Conservation (phyloP, 2,113 vertebrate species). For the Rattus norvegicus region DNA sequence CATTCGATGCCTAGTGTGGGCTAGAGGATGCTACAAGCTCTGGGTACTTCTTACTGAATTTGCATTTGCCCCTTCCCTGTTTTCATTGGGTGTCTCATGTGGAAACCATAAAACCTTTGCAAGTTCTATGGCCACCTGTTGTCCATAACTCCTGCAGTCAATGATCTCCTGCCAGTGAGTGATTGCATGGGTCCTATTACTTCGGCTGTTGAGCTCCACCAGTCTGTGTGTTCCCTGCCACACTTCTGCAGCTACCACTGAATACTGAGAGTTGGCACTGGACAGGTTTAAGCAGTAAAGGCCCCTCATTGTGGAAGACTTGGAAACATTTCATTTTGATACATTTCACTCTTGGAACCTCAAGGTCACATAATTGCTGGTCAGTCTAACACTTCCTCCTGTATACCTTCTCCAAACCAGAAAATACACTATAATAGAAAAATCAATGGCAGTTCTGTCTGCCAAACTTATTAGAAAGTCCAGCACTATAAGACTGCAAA, state of each 20-base stretch:
- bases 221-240: not conserved
- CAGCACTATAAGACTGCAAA: not conserved
- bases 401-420: slow-evolving; percentile 38
- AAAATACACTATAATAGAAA: slow-evolving; percentile 54
- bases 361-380: slow-evolving; percentile 43
- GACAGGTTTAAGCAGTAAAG: not conserved
- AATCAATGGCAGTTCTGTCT: slow-evolving; percentile 5
- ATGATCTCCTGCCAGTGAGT: not conserved
- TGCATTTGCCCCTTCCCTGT: not conserved
- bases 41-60: not conserved
- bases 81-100: not conserved
- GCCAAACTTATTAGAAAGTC: not conserved
- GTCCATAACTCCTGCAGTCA: not conserved
- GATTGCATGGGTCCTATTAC: not conserved
- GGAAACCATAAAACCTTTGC: not conserved
- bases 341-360: not conserved
- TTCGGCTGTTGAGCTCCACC: not conserved
- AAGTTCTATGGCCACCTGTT: not conserved
- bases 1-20: not conserved
- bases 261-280: not conserved
- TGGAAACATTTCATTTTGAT: not conserved
- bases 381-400: not conserved
- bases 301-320: not conserved
- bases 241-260: not conserved
- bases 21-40: not conserved